These are phyloP conservation scores for Stegophylla sp. DNA, from an alignment of 2,888 invertebrate species.

Conservation along the genomic window DNA sequence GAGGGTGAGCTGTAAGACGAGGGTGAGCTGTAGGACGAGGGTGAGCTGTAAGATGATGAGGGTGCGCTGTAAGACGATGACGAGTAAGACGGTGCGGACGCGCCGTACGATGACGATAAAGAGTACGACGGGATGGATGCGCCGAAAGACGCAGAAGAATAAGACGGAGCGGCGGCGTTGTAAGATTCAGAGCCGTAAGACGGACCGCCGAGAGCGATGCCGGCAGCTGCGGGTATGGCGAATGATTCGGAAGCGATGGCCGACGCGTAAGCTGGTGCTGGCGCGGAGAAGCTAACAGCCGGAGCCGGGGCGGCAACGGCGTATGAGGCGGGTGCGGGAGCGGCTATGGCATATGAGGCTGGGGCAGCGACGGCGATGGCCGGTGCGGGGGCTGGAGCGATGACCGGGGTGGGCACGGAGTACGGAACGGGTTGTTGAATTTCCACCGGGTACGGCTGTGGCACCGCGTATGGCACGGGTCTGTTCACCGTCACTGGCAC, in stretches of 20 bases:
- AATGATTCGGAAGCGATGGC: background rate
- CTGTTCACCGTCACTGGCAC: slow-evolving; percentile 58
- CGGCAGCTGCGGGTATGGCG: background rate
- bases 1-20: background rate
- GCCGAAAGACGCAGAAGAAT: background rate
- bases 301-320: slow-evolving; percentile 24
- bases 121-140: background rate
- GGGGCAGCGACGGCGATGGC: slow-evolving; percentile 13
- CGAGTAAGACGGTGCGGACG: slow-evolving; percentile 4
- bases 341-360: too few relatives aligned
- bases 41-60: background rate
- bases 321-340: background rate
- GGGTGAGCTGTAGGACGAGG: background rate
- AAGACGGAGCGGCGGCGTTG: background rate
- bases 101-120: background rate
- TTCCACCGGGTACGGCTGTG: slow-evolving; percentile 62
- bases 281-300: background rate
- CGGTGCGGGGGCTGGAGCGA: slow-evolving; percentile 30
- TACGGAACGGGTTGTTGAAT: slow-evolving; percentile 61
- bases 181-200: slow-evolving; percentile 18
- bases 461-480: slow-evolving; percentile 61
- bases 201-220: background rate
- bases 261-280: too few relatives aligned
- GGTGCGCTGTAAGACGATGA: background rate
- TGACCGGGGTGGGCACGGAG: slow-evolving; percentile 60